Evolutionary conservation across 2,113 vertebrate genomes (phyloP), one percentile per base, ranked within the genome.

Genomic region (Pardalotus punctatus): DNA sequence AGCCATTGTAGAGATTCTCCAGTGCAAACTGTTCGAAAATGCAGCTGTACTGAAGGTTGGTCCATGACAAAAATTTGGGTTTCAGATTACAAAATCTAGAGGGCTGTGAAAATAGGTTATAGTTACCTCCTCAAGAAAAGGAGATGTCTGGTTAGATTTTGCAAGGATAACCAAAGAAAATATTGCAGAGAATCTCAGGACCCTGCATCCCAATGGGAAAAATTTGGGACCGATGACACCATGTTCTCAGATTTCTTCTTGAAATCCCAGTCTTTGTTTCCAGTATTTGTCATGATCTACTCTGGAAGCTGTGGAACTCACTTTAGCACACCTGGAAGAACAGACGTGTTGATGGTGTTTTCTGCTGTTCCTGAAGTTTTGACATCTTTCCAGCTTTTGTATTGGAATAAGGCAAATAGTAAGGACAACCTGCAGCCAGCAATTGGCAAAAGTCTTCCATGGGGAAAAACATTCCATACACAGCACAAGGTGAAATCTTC

Each of bases 1-100:
- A 98, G 98, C 82, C 97, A 96, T 78, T 99, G 99, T 84, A 98
- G 99, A 96, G 99, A 99, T 97, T 99, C 99, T 94, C 99, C 98
- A 9, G 98, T 99, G 60, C 99, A 99, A 98, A 99, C 99, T 19
- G 96, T 96, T 90, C 98, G 99, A 94, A 98, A 98, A 40, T 99
- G 99, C 96, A 97, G 80, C 97, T 99, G 99, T 93, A 85, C 97
- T 36, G 95, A 98, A 98, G 99, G 99, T 99, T 89, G 21, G 90
- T 88, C 45, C 35, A 10, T 31, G 72, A 53, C 53, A 77, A 87
- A 61, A 64, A 33, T 45, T 65, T 18, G 20, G 12, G 14, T 87
- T 65, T 94, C 6, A 1, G 3, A 48, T 25, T 25, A 72, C 48
- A 56, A 31, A 83, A 60, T 43, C 8, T 36, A 57, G 12, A 29